Evolutionary conservation across 2,113 vertebrate genomes (phyloP).

Genomic region (Epinephelus cyanopodus): DNA sequence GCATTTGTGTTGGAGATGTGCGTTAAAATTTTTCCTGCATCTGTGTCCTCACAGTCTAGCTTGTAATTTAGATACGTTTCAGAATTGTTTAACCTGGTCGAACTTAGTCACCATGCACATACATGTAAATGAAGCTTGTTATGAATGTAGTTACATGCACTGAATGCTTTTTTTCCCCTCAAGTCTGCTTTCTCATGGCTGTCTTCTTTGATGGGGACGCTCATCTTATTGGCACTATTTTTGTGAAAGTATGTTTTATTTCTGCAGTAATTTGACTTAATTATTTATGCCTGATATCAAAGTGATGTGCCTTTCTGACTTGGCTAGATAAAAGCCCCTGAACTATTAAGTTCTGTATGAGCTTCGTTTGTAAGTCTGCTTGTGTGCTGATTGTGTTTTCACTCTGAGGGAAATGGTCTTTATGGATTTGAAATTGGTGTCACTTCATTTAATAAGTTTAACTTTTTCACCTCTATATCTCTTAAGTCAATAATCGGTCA

Average conservation of each 20-base stretch:
- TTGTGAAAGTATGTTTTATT: constrained; percentile 76
- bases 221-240: constrained; percentile 76
- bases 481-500: constrained; percentile 28
- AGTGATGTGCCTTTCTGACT: constrained; percentile 87
- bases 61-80: constrained; percentile 58
- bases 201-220: constrained; percentile 53
- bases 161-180: constrained; percentile 71
- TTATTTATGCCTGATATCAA: constrained; percentile 84
- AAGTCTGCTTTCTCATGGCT: constrained; percentile 53
- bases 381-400: constrained; percentile 59
- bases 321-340: constrained; percentile 71
- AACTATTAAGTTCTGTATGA: constrained; percentile 67
- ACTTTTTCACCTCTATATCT: constrained; percentile 33
- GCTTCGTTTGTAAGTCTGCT: constrained; percentile 64
- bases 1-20: constrained; percentile 50
- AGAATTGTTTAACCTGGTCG: constrained; percentile 69
- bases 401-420: constrained; percentile 51
- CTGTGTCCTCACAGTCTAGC: constrained; percentile 55
- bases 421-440: constrained; percentile 65
- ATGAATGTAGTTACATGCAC: constrained; percentile 89
- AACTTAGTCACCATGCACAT: constrained; percentile 76
- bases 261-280: constrained; percentile 81
- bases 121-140: constrained; percentile 81
- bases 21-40: constrained; percentile 52
- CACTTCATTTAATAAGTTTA: constrained; percentile 42